Percentiles rank a stretch among this genome's conserved stretches.
Evolutionary conservation across 2,888 invertebrate species (phyloP).

Genomic region (Parelbella ahira): DNA sequence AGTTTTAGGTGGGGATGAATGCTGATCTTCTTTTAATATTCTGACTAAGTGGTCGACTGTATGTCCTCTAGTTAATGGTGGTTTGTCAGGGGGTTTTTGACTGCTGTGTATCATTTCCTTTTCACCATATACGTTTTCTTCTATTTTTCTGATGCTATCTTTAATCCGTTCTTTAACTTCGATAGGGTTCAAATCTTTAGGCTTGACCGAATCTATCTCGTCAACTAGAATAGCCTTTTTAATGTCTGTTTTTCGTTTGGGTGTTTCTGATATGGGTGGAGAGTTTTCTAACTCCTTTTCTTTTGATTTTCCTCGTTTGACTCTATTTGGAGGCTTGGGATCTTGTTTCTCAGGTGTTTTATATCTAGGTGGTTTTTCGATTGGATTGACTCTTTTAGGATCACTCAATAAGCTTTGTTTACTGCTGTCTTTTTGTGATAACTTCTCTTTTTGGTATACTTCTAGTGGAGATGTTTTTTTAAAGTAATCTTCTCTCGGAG

Average conservation of each 20-base stretch:
- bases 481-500: conserved; percentile 86
- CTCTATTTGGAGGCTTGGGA: conserved; percentile 62
- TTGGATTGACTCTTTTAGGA: conserved; percentile 67
- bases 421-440: conserved; percentile 46
- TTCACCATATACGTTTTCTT: conserved; percentile 71
- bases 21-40: conserved; percentile 85
- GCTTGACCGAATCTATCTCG: conserved; percentile 59
- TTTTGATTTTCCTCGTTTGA: conserved; percentile 59
- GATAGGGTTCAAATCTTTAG: conserved; percentile 45
- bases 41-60: conserved; percentile 89
- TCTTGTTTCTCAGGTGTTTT: conserved; percentile 63
- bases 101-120: conserved; percentile 87
- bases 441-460: conserved; percentile 57
- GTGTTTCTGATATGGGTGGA: conserved; percentile 59
- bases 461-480: conserved; percentile 69
- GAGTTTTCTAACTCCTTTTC: conserved; percentile 58
- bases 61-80: conserved; percentile 84
- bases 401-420: conserved; percentile 46
- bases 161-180: conserved; percentile 75
- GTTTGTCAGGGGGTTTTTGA: conserved; percentile 84
- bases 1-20: conserved; percentile 83
- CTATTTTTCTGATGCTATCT: conserved; percentile 72
- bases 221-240: conserved; percentile 61
- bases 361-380: conserved; percentile 68
- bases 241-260: conserved; percentile 62